Evolutionary conservation across 2,888 invertebrate genomes (phyloP).

Genomic region (Pandemis corylana): DNA sequence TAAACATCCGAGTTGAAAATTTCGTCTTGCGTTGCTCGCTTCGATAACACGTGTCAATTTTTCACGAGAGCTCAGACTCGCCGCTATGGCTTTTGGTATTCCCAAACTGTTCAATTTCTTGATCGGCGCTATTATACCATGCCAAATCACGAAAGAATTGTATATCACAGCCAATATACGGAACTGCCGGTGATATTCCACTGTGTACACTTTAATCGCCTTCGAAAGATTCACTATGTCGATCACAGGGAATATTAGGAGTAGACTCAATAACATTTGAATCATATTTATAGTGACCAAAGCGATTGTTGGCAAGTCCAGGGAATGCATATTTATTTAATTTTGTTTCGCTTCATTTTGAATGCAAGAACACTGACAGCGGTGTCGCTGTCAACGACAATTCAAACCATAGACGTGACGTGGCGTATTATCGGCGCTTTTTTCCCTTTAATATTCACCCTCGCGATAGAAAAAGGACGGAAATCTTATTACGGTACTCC

Average conservation of each 20-base stretch:
- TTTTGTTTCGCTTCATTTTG: conserved; percentile 21
- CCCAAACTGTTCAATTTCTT: conserved; percentile 54
- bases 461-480: conserved; percentile 45
- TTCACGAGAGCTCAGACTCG: conserved; percentile 48
- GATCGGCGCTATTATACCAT: conserved; percentile 63
- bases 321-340: conserved; percentile 46
- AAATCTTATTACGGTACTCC: conserved; percentile 51
- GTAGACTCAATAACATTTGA: conserved; percentile 65
- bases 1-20: conserved; percentile 66
- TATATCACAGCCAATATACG: conserved; percentile 46
- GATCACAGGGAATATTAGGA: conserved; percentile 58
- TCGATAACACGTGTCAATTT: conserved; percentile 59
- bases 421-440: not conserved
- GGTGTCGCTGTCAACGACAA: conserved; percentile 10
- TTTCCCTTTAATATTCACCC: conserved; percentile 37
- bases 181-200: conserved; percentile 41
- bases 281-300: conserved; percentile 54
- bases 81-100: conserved; percentile 43
- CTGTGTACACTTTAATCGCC: conserved; percentile 49
- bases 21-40: conserved; percentile 63
- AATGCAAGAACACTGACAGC: not conserved
- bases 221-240: conserved; percentile 59
- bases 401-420: not conserved
- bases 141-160: conserved; percentile 49
- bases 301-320: conserved; percentile 51